phyloP scores from a whole-genome alignment of 2,888 invertebrate genomes.

The Tridacna gigas region DNA sequence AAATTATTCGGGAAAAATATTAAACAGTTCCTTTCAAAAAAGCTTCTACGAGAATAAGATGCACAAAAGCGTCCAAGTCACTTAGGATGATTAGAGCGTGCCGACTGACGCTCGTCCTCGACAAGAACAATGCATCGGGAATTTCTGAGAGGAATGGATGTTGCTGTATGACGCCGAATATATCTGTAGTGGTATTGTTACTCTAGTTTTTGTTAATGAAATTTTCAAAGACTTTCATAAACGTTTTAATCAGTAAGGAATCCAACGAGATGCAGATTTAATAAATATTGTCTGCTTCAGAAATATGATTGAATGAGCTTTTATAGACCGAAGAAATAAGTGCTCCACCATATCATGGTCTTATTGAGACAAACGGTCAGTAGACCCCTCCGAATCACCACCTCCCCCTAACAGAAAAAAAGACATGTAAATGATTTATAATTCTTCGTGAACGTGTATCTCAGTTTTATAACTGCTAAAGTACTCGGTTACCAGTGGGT shows the following conservation, averaged over 20 bases:
- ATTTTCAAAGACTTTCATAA: conserved; percentile 29
- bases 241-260: conserved; percentile 25
- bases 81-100: conserved; percentile 57
- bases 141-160: conserved; percentile 11
- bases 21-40: conserved; percentile 23
- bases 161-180: conserved; percentile 2
- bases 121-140: conserved; percentile 15
- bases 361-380: neutral
- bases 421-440: too few relatives aligned
- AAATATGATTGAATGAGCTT: conserved; percentile 29
- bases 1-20: conserved; percentile 27
- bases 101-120: conserved; percentile 28
- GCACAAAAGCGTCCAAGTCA: conserved; percentile 34
- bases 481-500: too few relatives aligned
- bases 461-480: too few relatives aligned
- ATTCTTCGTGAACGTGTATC: too few relatives aligned
- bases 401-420: too few relatives aligned
- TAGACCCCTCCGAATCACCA: too few relatives aligned
- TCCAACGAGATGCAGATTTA: conserved; percentile 23
- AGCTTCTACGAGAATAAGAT: conserved; percentile 21
- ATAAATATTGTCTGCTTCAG: conserved; percentile 22
- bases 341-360: neutral
- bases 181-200: conserved; percentile 14
- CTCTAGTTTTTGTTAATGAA: conserved; percentile 21
- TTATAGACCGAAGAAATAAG: conserved; percentile 26